Conservation (phyloP, 2,113 vertebrate genomes). For the Siphamia tubifer region DNA sequence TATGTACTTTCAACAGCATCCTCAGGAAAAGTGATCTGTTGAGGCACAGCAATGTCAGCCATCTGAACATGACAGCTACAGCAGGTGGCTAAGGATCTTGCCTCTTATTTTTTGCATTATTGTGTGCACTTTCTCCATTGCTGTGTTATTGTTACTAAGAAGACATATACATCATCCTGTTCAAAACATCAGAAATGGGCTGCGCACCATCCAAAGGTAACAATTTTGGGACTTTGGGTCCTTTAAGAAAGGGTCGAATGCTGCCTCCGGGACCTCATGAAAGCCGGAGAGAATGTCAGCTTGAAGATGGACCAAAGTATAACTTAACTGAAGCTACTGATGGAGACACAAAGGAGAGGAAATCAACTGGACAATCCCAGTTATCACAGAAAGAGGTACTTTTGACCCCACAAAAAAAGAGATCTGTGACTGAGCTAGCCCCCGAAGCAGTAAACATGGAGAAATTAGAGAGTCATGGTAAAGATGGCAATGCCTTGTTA, state of each 20-base stretch:
- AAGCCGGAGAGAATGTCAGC: conserved; percentile 60
- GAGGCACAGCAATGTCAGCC: conserved; percentile 29
- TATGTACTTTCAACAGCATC: conserved; percentile 27
- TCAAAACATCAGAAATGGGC: conserved; percentile 82
- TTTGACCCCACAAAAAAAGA: conserved; percentile 49
- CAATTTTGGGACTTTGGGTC: conserved; percentile 69
- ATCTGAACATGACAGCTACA: conserved; percentile 69
- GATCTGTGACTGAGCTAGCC: conserved; percentile 22
- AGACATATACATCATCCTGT: neutral
- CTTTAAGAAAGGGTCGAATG: conserved; percentile 80
- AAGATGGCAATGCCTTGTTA: conserved; percentile 30
- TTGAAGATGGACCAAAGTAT: conserved; percentile 38
- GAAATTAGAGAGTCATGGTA: conserved; percentile 48
- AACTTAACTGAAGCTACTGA: conserved; percentile 60
- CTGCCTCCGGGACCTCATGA: conserved; percentile 69
- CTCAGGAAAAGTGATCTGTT: conserved; percentile 25
- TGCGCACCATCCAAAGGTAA: conserved; percentile 90
- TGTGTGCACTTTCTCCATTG: conserved; percentile 5
- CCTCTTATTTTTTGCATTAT: conserved; percentile 34
- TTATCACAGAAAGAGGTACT: conserved; percentile 46
- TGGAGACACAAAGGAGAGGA: conserved; percentile 39
- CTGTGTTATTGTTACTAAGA: too few relatives aligned
- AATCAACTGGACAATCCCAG: conserved; percentile 21
- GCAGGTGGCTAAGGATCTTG: conserved; percentile 65
- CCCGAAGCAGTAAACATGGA: conserved; percentile 14